phyloP scores from a whole-genome alignment of 2,888 invertebrate genomes.

The Arrhopalites spinosus region DNA sequence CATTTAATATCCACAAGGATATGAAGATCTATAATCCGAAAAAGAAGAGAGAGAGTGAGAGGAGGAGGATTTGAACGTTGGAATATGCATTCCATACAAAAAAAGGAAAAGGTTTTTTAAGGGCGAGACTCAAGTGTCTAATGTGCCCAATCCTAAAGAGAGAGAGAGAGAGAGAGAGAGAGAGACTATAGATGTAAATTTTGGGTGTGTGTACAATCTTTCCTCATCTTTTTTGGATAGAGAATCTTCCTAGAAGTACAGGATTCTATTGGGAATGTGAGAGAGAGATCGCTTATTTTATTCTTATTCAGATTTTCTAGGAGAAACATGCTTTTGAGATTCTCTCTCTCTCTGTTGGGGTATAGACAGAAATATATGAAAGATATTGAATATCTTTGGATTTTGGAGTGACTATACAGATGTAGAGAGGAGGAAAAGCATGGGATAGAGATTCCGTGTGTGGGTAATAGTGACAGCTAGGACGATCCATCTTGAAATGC shows the following conservation, averaged over 20 bases:
- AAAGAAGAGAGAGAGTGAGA: not conserved
- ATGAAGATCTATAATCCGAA: slow-evolving; percentile 8
- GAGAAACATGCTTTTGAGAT: not conserved
- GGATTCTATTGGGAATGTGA: not conserved
- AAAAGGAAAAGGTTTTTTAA: too few relatives aligned
- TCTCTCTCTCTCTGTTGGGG: not conserved
- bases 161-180: not conserved
- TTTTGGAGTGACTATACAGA: too few relatives aligned
- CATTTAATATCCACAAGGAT: not conserved
- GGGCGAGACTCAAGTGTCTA: too few relatives aligned
- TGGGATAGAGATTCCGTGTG: not conserved
- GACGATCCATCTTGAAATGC: slow-evolving; percentile 39
- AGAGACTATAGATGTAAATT: too few relatives aligned
- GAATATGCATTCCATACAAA: not conserved
- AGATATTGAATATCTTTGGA: too few relatives aligned
- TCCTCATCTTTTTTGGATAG: too few relatives aligned
- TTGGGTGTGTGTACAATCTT: too few relatives aligned
- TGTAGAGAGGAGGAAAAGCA: not conserved
- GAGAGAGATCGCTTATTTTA: slow-evolving; percentile 14
- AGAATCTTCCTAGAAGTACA: too few relatives aligned
- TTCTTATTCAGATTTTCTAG: slow-evolving; percentile 3
- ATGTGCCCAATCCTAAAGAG: too few relatives aligned
- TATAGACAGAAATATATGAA: not conserved
- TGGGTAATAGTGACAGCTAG: slow-evolving; percentile 27
- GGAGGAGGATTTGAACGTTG: not conserved